These are phyloP conservation scores for Passer montanus DNA, from an alignment of 2,113 vertebrate genomes.

Conservation along the genomic window DNA sequence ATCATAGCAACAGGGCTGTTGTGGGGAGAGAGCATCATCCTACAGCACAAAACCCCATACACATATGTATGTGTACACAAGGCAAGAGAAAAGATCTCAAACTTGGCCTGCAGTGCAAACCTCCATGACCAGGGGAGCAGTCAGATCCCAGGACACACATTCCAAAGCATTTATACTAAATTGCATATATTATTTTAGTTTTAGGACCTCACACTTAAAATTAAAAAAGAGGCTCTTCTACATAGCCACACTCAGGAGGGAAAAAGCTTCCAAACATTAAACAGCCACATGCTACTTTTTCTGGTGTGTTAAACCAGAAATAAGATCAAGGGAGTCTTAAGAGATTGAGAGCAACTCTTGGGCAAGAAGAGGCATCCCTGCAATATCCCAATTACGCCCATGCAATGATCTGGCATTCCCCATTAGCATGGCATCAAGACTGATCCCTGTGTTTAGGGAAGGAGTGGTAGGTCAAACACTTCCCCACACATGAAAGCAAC, in stretches of 20 bases:
- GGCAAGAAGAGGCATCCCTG: not conserved
- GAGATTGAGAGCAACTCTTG: not conserved
- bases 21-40: not conserved
- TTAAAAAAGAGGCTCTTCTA: not conserved
- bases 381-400: not conserved
- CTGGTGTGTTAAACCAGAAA: not conserved
- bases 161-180: not conserved
- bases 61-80: rapidly evolving
- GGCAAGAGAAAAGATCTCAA: not conserved
- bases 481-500: not conserved
- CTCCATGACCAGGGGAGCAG: not conserved
- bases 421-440: not conserved
- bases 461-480: not conserved
- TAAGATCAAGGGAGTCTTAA: not conserved
- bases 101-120: not conserved
- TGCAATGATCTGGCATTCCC: not conserved
- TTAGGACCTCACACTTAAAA: not conserved
- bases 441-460: not conserved
- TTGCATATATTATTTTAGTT: not conserved
- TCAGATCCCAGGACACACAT: not conserved
- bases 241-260: not conserved
- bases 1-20: not conserved
- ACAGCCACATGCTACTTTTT: not conserved
- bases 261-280: not conserved
- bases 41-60: not conserved